These are phyloP conservation scores for Florisuga fusca DNA, from an alignment of 2,797 vertebrate species.

Conservation along the genomic window DNA sequence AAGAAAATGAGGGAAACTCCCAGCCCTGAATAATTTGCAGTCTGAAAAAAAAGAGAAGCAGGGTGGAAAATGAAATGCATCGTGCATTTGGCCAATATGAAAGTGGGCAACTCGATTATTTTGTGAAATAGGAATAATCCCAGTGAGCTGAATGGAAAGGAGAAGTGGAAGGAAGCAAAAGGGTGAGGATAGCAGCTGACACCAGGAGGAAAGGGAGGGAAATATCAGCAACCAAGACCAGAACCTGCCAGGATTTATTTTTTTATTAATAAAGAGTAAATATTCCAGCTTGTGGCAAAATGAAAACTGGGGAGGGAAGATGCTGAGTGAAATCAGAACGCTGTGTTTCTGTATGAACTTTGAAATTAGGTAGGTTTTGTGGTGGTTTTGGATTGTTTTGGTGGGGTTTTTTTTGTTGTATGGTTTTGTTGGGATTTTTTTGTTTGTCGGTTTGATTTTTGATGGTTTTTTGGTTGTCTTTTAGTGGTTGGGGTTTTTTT, in stretches of 20 bases:
- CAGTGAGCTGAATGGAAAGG: neutral
- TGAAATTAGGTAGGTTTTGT: too few relatives aligned
- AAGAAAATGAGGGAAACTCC: neutral
- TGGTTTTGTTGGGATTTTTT: too few relatives aligned
- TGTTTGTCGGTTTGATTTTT: too few relatives aligned
- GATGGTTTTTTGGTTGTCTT: too few relatives aligned
- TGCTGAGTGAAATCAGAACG: neutral
- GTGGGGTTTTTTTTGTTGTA: neutral
- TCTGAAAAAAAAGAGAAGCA: neutral
- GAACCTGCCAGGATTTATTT: neutral
- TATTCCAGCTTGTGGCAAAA: neutral
- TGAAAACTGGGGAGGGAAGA: neutral
- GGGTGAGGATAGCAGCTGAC: neutral
- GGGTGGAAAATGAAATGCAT: neutral
- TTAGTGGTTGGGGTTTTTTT: too few relatives aligned
- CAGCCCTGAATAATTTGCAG: neutral
- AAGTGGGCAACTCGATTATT: neutral
- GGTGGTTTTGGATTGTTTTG: too few relatives aligned
- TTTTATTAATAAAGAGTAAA: neutral
- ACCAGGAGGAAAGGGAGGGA: neutral
- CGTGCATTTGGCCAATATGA: fast-evolving
- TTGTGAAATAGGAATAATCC: neutral
- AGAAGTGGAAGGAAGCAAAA: neutral
- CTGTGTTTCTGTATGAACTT: neutral
- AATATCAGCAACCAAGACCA: neutral